These are phyloP conservation scores for Metopia argyrocephala DNA, from an alignment of 2,888 invertebrate species.

Conservation along the genomic window DNA sequence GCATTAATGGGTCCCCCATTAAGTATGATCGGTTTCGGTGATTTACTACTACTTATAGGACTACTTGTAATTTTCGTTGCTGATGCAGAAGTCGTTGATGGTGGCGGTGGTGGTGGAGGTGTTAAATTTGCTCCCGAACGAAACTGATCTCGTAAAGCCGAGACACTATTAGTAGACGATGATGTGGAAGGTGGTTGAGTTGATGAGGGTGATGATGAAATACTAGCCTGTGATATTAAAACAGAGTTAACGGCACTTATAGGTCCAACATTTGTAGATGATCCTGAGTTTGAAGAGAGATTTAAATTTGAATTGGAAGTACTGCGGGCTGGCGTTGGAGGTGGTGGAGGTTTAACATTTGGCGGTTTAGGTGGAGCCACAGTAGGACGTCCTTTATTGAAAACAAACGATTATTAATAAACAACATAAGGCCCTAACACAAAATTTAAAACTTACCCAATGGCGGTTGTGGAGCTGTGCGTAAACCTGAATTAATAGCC, in stretches of 20 bases:
- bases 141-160: constrained; percentile 77
- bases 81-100: constrained; percentile 67
- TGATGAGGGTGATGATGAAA: constrained; percentile 60
- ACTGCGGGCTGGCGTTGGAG: constrained; percentile 78
- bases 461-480: constrained; percentile 76
- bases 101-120: constrained; percentile 69
- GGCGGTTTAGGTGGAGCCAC: constrained; percentile 75
- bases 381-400: constrained; percentile 74
- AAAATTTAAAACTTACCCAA: constrained; percentile 73
- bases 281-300: constrained; percentile 66
- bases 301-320: constrained; percentile 77
- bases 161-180: constrained; percentile 74
- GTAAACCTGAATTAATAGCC: constrained; percentile 71
- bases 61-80: constrained; percentile 66
- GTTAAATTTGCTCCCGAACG: constrained; percentile 70
- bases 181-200: constrained; percentile 71
- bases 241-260: constrained; percentile 72
- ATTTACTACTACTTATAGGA: constrained; percentile 66
- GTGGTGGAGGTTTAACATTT: constrained; percentile 78
- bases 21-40: constrained; percentile 71
- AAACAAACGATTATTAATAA: background rate
- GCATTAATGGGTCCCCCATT: constrained; percentile 74
- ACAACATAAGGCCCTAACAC: background rate
- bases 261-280: constrained; percentile 61
- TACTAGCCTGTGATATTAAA: constrained; percentile 69